These are phyloP conservation scores for Athalia cordata DNA, from an alignment of 2,888 invertebrate species.

Conservation along the genomic window DNA sequence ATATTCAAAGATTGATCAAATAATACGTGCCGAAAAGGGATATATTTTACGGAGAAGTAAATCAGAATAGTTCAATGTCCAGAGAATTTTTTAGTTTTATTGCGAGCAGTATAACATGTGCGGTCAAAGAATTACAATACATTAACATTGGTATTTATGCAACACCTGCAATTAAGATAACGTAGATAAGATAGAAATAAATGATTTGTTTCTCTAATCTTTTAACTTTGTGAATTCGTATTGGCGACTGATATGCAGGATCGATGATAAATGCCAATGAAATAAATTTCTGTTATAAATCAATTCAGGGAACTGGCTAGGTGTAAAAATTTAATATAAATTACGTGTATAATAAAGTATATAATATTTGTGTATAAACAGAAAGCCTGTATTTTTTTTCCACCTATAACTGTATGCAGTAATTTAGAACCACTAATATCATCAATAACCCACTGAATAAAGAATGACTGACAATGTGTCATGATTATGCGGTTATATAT, in stretches of 20 bases:
- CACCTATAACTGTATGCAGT: not conserved
- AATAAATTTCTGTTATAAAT: constrained; percentile 5
- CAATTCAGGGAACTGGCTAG: not conserved
- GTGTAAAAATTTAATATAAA: constrained; percentile 33
- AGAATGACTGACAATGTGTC: not conserved
- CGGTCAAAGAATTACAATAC: not conserved
- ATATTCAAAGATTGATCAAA: too few relatives aligned
- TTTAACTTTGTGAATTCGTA: not conserved
- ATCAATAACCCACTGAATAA: constrained; percentile 11
- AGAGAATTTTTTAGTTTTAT: not conserved
- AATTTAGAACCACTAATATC: constrained; percentile 15
- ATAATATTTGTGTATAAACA: constrained; percentile 25
- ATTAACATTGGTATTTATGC: not conserved
- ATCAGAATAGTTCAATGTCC: not conserved
- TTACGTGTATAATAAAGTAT: constrained; percentile 33
- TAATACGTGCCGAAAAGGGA: not conserved
- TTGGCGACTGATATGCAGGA: not conserved
- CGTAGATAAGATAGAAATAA: not conserved
- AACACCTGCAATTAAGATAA: not conserved
- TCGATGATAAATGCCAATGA: constrained; percentile 19
- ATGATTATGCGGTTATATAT: constrained; percentile 10
- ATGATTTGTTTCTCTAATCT: not conserved
- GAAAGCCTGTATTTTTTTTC: constrained; percentile 9
- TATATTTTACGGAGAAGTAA: not conserved
- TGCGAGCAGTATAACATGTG: not conserved